Conservation (phyloP, 2,888 invertebrate genomes). For the Caenorhabditis sp. region DNA sequence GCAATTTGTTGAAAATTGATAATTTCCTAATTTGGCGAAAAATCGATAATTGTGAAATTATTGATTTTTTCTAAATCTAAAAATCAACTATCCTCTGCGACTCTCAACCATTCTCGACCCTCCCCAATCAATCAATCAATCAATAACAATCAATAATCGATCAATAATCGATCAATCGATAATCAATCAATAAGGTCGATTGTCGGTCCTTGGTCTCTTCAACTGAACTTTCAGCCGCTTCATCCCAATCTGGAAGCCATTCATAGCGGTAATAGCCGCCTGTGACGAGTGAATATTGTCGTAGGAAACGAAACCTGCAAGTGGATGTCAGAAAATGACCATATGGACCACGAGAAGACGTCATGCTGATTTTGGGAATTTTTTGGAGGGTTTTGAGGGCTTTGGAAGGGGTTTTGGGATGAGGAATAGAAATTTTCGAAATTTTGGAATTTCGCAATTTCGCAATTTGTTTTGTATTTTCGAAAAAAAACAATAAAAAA, state of each 20-base stretch:
- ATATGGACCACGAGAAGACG: neutral
- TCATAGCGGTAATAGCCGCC: slow-evolving; percentile 99
- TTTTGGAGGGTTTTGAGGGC: neutral
- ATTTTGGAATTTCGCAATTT: neutral
- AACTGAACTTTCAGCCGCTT: slow-evolving; percentile 99
- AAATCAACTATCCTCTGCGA: no score
- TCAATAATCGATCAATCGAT: slow-evolving; percentile 15
- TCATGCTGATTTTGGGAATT: neutral
- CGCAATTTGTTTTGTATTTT: neutral
- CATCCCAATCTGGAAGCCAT: slow-evolving; percentile 99
- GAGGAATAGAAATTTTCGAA: neutral
- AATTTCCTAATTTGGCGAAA: no score
- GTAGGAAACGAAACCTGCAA: slow-evolving; percentile 97
- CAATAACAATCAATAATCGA: no score
- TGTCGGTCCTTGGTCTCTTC: slow-evolving; percentile 95
- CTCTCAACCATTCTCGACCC: no score
- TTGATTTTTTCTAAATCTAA: no score
- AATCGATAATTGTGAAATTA: no score
- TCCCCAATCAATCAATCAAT: no score
- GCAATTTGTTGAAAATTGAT: no score
- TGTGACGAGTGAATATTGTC: slow-evolving; percentile 99
- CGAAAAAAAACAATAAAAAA: neutral
- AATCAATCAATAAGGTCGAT: slow-evolving; percentile 91
- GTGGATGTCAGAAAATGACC: neutral
- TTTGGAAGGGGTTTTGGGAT: no score